Conservation (phyloP, 2,797 vertebrate genomes). For the Percopsis omiscomaycus region DNA sequence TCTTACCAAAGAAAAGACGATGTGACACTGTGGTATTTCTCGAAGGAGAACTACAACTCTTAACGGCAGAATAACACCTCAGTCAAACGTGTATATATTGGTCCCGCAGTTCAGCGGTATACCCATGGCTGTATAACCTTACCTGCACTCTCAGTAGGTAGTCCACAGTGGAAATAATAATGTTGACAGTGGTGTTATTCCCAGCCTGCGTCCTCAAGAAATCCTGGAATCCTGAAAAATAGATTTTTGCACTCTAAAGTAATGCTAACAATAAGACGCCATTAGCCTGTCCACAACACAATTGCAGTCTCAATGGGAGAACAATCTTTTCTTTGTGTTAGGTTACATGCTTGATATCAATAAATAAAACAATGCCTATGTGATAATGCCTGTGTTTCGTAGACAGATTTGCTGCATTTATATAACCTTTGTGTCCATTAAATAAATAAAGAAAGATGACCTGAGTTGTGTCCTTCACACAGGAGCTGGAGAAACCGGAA, state of each 20-base stretch:
- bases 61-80: no score
- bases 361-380: background rate
- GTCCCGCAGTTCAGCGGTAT: background rate
- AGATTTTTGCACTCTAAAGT: no score
- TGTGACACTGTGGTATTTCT: no score
- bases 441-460: constrained; percentile 62
- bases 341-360: background rate
- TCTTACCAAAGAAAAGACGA: no score
- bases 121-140: background rate
- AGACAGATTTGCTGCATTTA: background rate
- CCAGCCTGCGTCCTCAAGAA: constrained; percentile 94
- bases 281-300: no score
- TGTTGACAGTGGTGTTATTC: constrained; percentile 96
- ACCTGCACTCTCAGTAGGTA: constrained; percentile 95
- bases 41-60: no score
- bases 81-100: no score
- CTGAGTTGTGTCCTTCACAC: constrained; percentile 96
- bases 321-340: no score
- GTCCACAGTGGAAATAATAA: constrained; percentile 96
- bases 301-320: no score
- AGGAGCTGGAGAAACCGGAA: constrained; percentile 95
- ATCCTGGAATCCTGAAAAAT: constrained; percentile 88
- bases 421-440: background rate
- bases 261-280: no score
- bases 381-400: background rate